Conservation (phyloP, 23 tunicate species). For the Ciona savignyi region DNA sequence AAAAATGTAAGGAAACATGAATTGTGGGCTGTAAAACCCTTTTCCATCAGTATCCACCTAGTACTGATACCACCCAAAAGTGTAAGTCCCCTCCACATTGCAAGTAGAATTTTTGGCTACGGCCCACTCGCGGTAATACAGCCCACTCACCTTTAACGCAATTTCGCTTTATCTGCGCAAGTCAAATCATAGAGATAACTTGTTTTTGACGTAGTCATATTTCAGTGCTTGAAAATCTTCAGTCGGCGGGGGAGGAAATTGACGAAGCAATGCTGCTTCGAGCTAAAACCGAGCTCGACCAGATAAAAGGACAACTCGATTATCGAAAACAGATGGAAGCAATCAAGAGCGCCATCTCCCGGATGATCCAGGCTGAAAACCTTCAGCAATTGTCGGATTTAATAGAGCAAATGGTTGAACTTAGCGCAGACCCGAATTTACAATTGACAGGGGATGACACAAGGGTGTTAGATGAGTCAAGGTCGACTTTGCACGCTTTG, state of each 20-base stretch:
- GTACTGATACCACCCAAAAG: too few relatives aligned
- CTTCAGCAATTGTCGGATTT: slow-evolving; percentile 50
- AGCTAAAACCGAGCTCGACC: slow-evolving; percentile 51
- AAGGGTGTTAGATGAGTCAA: slow-evolving; percentile 61
- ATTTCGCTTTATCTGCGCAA: too few relatives aligned
- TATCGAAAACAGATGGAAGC: slow-evolving; percentile 65
- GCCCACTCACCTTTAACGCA: too few relatives aligned
- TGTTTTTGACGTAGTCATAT: too few relatives aligned
- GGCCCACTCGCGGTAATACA: too few relatives aligned
- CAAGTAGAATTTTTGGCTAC: too few relatives aligned
- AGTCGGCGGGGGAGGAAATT: slow-evolving; percentile 68
- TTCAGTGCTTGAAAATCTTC: slow-evolving; percentile 53
- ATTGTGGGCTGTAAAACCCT: too few relatives aligned
- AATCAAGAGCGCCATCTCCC: slow-evolving; percentile 60
- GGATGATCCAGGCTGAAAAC: slow-evolving; percentile 41
- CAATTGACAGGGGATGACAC: slow-evolving; percentile 67
- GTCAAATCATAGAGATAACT: too few relatives aligned
- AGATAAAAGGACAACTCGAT: slow-evolving; percentile 39
- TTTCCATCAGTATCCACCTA: too few relatives aligned
- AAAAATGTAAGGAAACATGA: too few relatives aligned
- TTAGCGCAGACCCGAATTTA: slow-evolving; percentile 30
- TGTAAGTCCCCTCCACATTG: too few relatives aligned
- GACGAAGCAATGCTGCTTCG: slow-evolving; percentile 59
- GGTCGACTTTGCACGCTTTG: slow-evolving; percentile 32
- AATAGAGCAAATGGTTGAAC: slow-evolving; percentile 58